phyloP scores from a whole-genome alignment of 2,888 invertebrate genomes.

The Fragum whitleyi region DNA sequence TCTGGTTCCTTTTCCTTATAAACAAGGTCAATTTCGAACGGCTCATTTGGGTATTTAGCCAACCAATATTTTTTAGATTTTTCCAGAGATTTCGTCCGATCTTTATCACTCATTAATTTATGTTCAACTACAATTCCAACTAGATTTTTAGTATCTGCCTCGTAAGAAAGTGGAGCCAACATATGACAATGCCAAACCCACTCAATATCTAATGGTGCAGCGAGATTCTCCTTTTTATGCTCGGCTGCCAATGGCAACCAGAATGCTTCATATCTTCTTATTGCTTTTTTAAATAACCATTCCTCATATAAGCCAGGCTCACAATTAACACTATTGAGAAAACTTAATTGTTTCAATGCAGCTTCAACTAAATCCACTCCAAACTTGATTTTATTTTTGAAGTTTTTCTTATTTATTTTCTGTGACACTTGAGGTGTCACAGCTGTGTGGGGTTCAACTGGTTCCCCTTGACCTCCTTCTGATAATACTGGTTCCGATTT shows the following conservation, averaged over 20 bases:
- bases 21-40: slow-evolving; percentile 76
- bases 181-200: slow-evolving; percentile 86
- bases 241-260: slow-evolving; percentile 86
- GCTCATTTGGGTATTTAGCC: slow-evolving; percentile 78
- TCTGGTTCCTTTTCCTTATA: slow-evolving; percentile 55
- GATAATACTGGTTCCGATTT: slow-evolving; percentile 39
- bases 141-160: slow-evolving; percentile 77
- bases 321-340: slow-evolving; percentile 77
- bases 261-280: slow-evolving; percentile 85
- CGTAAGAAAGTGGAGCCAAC: slow-evolving; percentile 82
- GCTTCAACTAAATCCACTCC: slow-evolving; percentile 67
- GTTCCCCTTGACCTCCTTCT: slow-evolving; percentile 34
- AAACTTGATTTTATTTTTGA: slow-evolving; percentile 66
- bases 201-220: slow-evolving; percentile 86
- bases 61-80: slow-evolving; percentile 78
- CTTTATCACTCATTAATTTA: slow-evolving; percentile 81
- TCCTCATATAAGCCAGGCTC: slow-evolving; percentile 77
- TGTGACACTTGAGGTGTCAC: slow-evolving; percentile 62
- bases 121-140: slow-evolving; percentile 84
- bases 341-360: slow-evolving; percentile 72
- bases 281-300: slow-evolving; percentile 84
- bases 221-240: slow-evolving; percentile 79
- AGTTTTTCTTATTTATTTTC: slow-evolving; percentile 66
- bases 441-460: slow-evolving; percentile 33
- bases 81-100: slow-evolving; percentile 76